Evolutionary conservation across 2,888 invertebrate species (phyloP), one percentile per base, ranked within the genome.

Genomic region (Dexiosoma caninum): DNA sequence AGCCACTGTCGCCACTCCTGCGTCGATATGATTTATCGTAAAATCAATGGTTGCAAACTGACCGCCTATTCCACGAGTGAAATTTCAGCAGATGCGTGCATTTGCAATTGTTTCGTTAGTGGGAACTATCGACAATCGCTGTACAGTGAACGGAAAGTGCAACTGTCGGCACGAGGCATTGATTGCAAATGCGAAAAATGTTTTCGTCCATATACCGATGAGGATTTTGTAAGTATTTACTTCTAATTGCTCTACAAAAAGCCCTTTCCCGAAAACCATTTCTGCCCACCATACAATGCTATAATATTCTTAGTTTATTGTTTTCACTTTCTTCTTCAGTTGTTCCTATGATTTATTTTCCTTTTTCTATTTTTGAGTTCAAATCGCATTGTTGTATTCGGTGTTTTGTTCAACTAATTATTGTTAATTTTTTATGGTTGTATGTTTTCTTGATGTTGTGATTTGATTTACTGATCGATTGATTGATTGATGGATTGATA

Each of bases 211-310:
- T 78, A 85, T 78, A 75, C 84, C 51, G 85, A 85, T 78, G 85
- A 85, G 82, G 85, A 85, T 79, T 85, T 85, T 83, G 85, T 85
- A 85, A 85, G 85, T 81, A 79, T 78, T 66, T 75, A 2, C 40
- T 57, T 0, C n/a, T 8, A 7, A 5, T 37, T 16, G 7, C 12
- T 35, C 9, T n/a, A 1, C 9, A 27, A 35, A 0, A n/a, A n/a
- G 7, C 23, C 16, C 23, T 12, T 32, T 10, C 55, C 69, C 8
- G 2, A 1, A 10, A 57, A 16, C 7, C 60, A 37, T 21, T 71
- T 14, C n/a, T n/a, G n/a, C 57, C 44, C 5, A 35, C 16, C 21
- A 42, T 59, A 37, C 23, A 30, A 46, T 14, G 51, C 67, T 69
- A 69, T 32, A 27, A 27, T 6, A 27, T 57, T 21, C 9, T 70